A percentile compares a stretch with the other conserved stretches of the same genome.
These are phyloP conservation scores for Sturmia bella DNA, from an alignment of 2,888 invertebrate species.

Conservation along the genomic window DNA sequence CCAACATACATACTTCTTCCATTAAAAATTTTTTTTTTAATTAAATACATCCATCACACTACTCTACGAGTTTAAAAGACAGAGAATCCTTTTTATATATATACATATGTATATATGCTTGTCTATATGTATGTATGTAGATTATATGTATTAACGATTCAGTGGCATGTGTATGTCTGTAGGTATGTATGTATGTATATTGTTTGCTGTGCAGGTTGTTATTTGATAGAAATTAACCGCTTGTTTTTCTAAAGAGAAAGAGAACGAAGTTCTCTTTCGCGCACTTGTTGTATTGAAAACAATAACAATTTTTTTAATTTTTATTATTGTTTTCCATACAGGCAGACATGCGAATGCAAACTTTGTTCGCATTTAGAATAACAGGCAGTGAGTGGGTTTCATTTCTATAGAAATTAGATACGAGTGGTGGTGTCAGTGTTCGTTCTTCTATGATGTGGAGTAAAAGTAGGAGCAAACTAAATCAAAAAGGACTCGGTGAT, in stretches of 20 bases:
- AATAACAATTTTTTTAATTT: too few species aligned
- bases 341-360: too few species aligned
- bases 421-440: slow-evolving; percentile 27
- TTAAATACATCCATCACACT: slow-evolving; percentile 20
- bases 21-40: slow-evolving; percentile 29
- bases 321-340: too few species aligned
- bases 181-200: background rate
- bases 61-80: slow-evolving; percentile 17
- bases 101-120: background rate
- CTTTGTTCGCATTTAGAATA: too few species aligned
- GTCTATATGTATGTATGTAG: slow-evolving; percentile 1
- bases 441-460: slow-evolving; percentile 31
- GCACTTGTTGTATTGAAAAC: too few species aligned
- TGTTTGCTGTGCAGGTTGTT: slow-evolving; percentile 17
- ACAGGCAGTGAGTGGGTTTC: too few species aligned
- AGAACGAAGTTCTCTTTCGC: too few species aligned
- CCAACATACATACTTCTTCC: slow-evolving; percentile 37
- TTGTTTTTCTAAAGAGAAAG: too few species aligned
- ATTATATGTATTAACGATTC: slow-evolving; percentile 1
- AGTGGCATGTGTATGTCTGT: background rate
- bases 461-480: slow-evolving; percentile 9
- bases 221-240: too few species aligned
- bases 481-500: slow-evolving; percentile 16
- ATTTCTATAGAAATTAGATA: background rate
- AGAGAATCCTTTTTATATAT: slow-evolving; percentile 21